Percentiles rank a stretch among this genome's conserved stretches.
phyloP scores from a whole-genome alignment of 1,140 invertebrate species.

The Ctenoplectra terminalis region DNA sequence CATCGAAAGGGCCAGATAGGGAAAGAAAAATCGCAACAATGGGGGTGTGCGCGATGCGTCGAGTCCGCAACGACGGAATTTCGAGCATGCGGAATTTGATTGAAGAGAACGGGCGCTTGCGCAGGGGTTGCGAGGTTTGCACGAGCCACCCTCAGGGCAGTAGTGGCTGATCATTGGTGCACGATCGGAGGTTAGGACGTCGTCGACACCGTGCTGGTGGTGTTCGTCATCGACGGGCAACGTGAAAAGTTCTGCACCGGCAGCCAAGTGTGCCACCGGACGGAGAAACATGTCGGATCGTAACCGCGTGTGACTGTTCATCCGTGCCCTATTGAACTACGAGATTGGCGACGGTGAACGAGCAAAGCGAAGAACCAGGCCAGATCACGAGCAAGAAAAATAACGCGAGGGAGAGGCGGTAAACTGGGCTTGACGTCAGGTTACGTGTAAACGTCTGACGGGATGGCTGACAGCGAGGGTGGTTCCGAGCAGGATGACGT shows the following conservation, averaged over 20 bases:
- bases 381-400: slow-evolving; percentile 19
- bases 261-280: slow-evolving; percentile 5
- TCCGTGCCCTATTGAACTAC: slow-evolving; percentile 20
- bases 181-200: slow-evolving; percentile 44
- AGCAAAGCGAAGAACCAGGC: slow-evolving; percentile 9
- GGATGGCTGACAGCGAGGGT: slow-evolving; percentile 95
- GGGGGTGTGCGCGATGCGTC: background rate
- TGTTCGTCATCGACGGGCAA: slow-evolving; percentile 17
- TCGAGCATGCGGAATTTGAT: slow-evolving; percentile 71
- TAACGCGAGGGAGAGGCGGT: slow-evolving; percentile 15
- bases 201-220: slow-evolving; percentile 27
- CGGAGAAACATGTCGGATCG: slow-evolving; percentile 56
- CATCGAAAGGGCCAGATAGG: background rate
- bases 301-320: slow-evolving; percentile 44
- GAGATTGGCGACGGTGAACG: slow-evolving; percentile 39
- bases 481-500: slow-evolving; percentile 99
- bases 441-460: slow-evolving; percentile 59
- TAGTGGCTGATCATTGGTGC: slow-evolving; percentile 67
- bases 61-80: slow-evolving; percentile 44
- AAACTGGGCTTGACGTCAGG: slow-evolving; percentile 40
- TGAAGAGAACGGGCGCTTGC: slow-evolving; percentile 70
- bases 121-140: slow-evolving; percentile 53
- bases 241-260: slow-evolving; percentile 28
- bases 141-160: slow-evolving; percentile 51
- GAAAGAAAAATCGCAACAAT: background rate